phyloP scores from a whole-genome alignment of 2,797 vertebrate genomes.

The Danio aesculapii region DNA sequence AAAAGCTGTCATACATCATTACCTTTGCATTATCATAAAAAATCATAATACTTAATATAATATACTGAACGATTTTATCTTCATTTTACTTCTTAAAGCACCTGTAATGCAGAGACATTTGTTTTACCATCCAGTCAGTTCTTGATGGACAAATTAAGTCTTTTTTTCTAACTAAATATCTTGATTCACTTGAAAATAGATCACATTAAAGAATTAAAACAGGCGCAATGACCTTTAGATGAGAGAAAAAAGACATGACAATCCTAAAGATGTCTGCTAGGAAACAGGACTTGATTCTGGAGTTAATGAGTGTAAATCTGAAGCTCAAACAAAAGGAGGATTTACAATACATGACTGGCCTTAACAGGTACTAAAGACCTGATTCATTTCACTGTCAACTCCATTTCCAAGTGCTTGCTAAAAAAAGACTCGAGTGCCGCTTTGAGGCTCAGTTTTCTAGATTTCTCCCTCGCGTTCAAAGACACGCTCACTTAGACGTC shows the following conservation, averaged over 20 bases:
- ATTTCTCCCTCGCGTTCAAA: neutral
- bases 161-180: neutral
- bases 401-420: slow-evolving; percentile 20
- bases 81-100: neutral
- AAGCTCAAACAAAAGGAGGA: neutral
- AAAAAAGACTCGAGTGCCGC: slow-evolving; percentile 18
- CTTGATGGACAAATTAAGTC: neutral
- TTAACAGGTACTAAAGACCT: slow-evolving; percentile 11
- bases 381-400: slow-evolving; percentile 29
- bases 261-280: neutral
- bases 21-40: too few relatives aligned
- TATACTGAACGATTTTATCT: too few relatives aligned
- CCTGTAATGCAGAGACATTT: neutral
- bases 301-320: neutral
- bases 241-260: neutral
- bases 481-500: neutral
- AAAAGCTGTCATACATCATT: too few relatives aligned
- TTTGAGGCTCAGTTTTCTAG: slow-evolving; percentile 15
- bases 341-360: neutral
- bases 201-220: neutral
- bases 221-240: neutral
- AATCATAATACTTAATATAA: too few relatives aligned
- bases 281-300: neutral
- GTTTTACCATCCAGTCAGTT: neutral
- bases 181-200: neutral